Conservation (phyloP, 2,113 vertebrate genomes). For the Crotalus tigris region DNA sequence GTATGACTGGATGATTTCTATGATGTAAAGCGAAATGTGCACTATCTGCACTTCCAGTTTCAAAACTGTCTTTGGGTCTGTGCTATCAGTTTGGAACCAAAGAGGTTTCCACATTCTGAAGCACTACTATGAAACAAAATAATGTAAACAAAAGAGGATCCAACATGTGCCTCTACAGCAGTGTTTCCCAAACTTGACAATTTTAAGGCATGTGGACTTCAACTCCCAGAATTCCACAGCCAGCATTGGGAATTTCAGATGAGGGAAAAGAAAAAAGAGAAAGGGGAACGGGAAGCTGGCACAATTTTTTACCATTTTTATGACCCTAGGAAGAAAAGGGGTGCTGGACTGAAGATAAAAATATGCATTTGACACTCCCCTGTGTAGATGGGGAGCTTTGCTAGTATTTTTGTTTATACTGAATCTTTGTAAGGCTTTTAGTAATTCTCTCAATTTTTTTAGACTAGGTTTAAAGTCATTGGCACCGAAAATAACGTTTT, state of each 20-base stretch:
- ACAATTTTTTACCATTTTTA: not conserved
- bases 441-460: not conserved
- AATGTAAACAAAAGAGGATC: not conserved
- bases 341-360: not conserved
- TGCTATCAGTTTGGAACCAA: not conserved
- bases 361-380: not conserved
- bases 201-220: no score
- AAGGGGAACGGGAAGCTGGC: not conserved
- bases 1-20: not conserved
- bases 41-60: not conserved
- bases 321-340: not conserved
- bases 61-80: not conserved
- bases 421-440: not conserved
- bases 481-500: not conserved
- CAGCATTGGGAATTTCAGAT: not conserved
- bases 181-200: no score
- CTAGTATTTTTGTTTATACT: not conserved
- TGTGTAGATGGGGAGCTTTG: not conserved
- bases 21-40: not conserved
- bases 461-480: not conserved
- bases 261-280: not conserved
- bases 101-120: not conserved
- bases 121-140: not conserved
- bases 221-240: no score
- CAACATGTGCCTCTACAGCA: no score